phyloP scores from a whole-genome alignment of 1,140 invertebrate genomes.

The Musca domestica region DNA sequence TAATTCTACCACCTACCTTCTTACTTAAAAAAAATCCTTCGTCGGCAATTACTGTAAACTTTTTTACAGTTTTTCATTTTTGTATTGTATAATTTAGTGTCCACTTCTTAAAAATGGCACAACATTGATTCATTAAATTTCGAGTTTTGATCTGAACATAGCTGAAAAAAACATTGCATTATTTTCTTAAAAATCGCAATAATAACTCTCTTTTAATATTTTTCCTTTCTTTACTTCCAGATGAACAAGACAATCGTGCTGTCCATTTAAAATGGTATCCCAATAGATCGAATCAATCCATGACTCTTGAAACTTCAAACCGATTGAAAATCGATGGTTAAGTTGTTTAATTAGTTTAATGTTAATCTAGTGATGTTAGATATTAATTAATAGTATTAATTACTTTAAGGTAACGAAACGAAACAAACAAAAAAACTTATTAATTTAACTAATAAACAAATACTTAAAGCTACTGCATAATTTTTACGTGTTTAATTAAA shows the following conservation, averaged over 20 bases:
- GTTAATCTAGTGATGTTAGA: neutral
- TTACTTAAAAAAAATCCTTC: too few relatives aligned
- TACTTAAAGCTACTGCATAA: neutral
- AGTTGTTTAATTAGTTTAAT: neutral
- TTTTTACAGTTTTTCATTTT: too few relatives aligned
- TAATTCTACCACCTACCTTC: too few relatives aligned
- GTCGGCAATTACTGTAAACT: too few relatives aligned
- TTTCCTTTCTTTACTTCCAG: neutral
- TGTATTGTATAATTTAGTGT: too few relatives aligned
- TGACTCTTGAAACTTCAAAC: conserved; percentile 17
- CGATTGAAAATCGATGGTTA: neutral
- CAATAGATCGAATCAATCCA: conserved; percentile 21
- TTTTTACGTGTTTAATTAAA: neutral
- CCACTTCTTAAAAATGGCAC: too few relatives aligned
- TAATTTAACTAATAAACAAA: too few relatives aligned
- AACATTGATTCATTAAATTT: too few relatives aligned
- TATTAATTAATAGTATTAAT: neutral
- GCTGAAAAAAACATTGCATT: too few relatives aligned
- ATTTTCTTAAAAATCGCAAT: too few relatives aligned
- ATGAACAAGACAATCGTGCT: conserved; percentile 5
- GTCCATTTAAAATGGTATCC: conserved; percentile 24
- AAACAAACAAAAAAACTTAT: neutral
- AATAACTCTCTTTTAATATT: too few relatives aligned
- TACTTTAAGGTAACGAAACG: neutral
- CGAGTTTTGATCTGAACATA: too few relatives aligned